Conservation (phyloP, 1,140 invertebrate genomes). For the Drosophila parabipectinata region DNA sequence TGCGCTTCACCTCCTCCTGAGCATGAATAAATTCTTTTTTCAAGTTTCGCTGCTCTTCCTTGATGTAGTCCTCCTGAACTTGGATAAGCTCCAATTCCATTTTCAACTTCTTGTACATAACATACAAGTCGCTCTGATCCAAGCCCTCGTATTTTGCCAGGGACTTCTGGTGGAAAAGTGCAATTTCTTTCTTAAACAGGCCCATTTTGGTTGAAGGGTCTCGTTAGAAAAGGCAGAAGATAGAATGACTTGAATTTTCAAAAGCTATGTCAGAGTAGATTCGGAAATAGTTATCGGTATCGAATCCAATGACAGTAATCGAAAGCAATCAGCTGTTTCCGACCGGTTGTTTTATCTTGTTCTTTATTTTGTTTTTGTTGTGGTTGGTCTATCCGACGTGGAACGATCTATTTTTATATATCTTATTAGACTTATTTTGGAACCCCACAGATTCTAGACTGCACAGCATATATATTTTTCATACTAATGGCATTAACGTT, state of each 20-base stretch:
- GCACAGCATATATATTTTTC: constrained; percentile 32
- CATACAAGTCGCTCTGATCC: constrained; percentile 95
- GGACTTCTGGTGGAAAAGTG: constrained; percentile 22
- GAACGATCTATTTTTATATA: constrained; percentile 73
- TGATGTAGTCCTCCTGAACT: constrained; percentile 99
- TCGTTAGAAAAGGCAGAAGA: constrained; percentile 1
- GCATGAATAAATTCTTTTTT: constrained; percentile 99
- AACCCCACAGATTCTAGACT: constrained; percentile 53
- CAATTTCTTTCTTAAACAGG: constrained; percentile 18
- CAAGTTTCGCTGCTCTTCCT: constrained; percentile 98
- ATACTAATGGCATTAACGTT: constrained; percentile 5
- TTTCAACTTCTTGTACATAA: constrained; percentile 91
- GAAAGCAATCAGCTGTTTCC: not conserved
- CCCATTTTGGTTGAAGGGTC: constrained; percentile 9
- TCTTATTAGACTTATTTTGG: constrained; percentile 70
- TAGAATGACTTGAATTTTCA: constrained; percentile 67
- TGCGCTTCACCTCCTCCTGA: constrained; percentile 98
- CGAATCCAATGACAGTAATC: not conserved
- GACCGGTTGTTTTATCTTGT: not conserved
- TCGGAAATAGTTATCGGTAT: constrained; percentile 8
- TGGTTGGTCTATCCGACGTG: constrained; percentile 55
- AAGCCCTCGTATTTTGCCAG: constrained; percentile 87
- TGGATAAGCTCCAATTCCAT: constrained; percentile 59
- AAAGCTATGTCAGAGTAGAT: constrained; percentile 22
- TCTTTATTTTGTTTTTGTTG: constrained; percentile 34